A percentile compares a stretch with the other conserved stretches of the same genome.
Evolutionary conservation across 2,888 invertebrate genomes (phyloP).

Genomic region (Polietes domitor): DNA sequence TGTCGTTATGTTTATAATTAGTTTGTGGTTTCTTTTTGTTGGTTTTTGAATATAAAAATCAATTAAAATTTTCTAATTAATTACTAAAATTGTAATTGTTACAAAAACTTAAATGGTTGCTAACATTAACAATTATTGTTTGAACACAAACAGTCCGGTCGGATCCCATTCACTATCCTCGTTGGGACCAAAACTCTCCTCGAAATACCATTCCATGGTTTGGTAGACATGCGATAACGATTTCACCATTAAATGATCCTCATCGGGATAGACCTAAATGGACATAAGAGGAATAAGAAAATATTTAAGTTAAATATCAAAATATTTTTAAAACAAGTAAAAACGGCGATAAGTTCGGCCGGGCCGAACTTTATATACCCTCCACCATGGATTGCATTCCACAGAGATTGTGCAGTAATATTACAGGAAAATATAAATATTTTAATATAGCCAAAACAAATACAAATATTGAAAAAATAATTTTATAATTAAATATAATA

Average conservation of each 20-base stretch:
- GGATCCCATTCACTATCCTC: constrained; percentile 88
- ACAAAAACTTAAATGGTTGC: constrained; percentile 63
- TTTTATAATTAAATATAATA: no score
- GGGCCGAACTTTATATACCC: no score
- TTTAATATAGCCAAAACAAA: no score
- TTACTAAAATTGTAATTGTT: constrained; percentile 60
- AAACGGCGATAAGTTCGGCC: no score
- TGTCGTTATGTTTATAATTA: constrained; percentile 37
- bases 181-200: constrained; percentile 89
- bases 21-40: constrained; percentile 31
- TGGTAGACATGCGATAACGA: constrained; percentile 90
- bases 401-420: no score
- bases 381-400: no score
- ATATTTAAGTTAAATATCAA: no score
- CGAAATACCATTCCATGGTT: constrained; percentile 92
- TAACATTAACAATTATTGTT: constrained; percentile 78
- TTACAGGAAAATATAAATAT: no score
- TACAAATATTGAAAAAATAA: no score
- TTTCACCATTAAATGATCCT: constrained; percentile 88
- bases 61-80: constrained; percentile 65
- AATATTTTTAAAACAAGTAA: no score
- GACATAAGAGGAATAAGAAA: constrained; percentile 36
- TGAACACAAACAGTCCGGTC: constrained; percentile 81
- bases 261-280: constrained; percentile 92
- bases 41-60: constrained; percentile 65